These are phyloP conservation scores for Moxostoma hubbsi DNA, from an alignment of 2,797 vertebrate species.

Conservation along the genomic window DNA sequence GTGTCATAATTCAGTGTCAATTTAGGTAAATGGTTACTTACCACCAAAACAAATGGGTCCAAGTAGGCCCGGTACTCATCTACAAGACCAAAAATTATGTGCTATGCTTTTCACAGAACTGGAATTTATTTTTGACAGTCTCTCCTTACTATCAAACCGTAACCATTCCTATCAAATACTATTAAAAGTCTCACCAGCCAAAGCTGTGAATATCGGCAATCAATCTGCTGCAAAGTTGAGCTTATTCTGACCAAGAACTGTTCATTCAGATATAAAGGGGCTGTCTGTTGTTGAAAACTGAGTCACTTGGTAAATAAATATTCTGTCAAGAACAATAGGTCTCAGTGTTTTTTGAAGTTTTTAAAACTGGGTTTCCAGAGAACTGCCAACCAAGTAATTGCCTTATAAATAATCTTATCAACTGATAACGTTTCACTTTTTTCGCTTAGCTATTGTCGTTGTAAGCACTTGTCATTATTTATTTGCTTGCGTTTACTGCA, in stretches of 20 bases:
- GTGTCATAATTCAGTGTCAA: neutral
- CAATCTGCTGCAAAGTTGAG: too few relatives aligned
- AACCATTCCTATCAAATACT: neutral
- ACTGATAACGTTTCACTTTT: constrained; percentile 34
- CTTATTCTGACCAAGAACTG: too few relatives aligned
- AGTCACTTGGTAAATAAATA: constrained; percentile 8
- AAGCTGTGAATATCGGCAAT: too few relatives aligned
- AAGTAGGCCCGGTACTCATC: too few relatives aligned
- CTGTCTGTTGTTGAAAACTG: neutral
- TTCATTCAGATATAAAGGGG: too few relatives aligned
- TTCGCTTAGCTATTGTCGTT: constrained; percentile 40
- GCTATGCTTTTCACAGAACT: too few relatives aligned
- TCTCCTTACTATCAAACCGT: too few relatives aligned
- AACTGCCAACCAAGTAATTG: constrained; percentile 41
- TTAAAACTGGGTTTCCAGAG: constrained; percentile 39
- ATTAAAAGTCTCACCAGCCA: too few relatives aligned
- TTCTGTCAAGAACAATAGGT: constrained; percentile 22
- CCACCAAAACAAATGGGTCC: neutral
- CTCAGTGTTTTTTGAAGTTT: constrained; percentile 20
- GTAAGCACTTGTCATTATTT: constrained; percentile 49
- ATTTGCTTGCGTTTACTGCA: constrained; percentile 36
- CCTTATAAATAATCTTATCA: constrained; percentile 52
- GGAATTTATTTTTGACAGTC: too few relatives aligned
- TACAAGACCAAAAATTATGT: too few relatives aligned
- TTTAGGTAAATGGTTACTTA: neutral